Conservation (phyloP, 2,113 vertebrate genomes). For the Zapornia atra region DNA sequence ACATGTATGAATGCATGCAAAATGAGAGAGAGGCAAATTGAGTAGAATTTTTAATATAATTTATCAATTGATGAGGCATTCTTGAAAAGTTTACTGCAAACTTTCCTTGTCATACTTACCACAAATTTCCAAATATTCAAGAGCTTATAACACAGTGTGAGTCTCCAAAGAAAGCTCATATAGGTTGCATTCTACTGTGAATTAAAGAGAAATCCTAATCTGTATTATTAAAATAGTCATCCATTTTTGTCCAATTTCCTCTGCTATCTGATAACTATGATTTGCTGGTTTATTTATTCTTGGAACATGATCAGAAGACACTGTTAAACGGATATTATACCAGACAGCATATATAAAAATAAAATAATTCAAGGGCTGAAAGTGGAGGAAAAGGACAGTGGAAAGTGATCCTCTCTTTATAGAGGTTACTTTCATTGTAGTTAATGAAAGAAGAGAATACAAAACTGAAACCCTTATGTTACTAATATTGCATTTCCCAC, state of each 20-base stretch:
- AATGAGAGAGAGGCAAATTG: not conserved
- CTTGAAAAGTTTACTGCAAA: not conserved
- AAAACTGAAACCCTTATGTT: not conserved
- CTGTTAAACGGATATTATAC: slow-evolving; percentile 1
- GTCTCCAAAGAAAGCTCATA: not conserved
- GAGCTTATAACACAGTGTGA: not conserved
- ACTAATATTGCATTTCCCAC: not conserved
- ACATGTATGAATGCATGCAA: fast-evolving
- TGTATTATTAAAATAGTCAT: slow-evolving; percentile 5
- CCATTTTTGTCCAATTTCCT: slow-evolving; percentile 11
- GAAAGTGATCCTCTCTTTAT: not conserved
- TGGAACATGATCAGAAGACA: not conserved
- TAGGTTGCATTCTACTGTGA: not conserved
- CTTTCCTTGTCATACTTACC: not conserved
- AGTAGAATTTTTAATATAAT: not conserved
- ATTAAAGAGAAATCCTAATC: not conserved
- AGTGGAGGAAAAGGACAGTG: not conserved
- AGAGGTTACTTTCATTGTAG: not conserved
- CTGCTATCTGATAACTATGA: not conserved
- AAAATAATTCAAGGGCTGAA: not conserved
- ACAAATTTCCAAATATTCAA: not conserved
- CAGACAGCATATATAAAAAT: not conserved
- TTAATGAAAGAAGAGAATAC: not conserved
- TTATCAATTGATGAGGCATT: not conserved
- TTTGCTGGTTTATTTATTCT: not conserved